Evolutionary conservation across 2,888 invertebrate species (phyloP).

Genomic region (Cryptops parisi): DNA sequence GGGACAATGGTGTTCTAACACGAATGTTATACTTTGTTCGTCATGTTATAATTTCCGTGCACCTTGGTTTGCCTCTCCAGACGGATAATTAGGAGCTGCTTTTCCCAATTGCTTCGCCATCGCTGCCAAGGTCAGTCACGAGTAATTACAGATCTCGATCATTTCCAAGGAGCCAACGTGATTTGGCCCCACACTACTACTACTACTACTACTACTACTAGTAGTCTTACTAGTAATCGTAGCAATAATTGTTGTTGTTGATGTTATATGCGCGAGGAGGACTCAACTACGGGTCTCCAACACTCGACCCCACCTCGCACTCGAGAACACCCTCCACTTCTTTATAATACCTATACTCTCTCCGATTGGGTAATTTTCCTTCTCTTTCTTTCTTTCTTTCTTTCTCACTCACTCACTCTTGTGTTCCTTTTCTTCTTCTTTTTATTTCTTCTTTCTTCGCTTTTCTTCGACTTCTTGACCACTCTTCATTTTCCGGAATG

Average conservation of each 20-base stretch:
- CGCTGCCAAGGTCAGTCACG: slow-evolving; percentile 10
- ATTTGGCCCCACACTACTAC: slow-evolving; percentile 11
- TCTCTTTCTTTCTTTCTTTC: not conserved
- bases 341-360: too few species aligned
- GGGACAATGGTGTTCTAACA: too few species aligned
- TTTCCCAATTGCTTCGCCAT: slow-evolving; percentile 5
- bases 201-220: too few species aligned
- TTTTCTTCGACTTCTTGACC: not conserved
- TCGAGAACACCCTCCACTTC: slow-evolving; percentile 1
- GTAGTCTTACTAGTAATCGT: too few species aligned
- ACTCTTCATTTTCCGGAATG: not conserved
- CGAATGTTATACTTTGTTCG: not conserved
- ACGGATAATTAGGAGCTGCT: slow-evolving; percentile 12
- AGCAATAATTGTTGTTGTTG: slow-evolving; percentile 1
- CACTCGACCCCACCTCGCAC: too few species aligned
- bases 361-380: too few species aligned
- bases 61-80: not conserved
- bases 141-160: slow-evolving; percentile 14
- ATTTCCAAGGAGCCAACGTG: slow-evolving; percentile 8
- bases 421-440: not conserved
- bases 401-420: not conserved
- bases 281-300: too few species aligned
- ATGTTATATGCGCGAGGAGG: too few species aligned
- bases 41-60: not conserved
- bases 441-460: not conserved